These are phyloP conservation scores for Apis florea DNA, from an alignment of 1,140 invertebrate species.

Conservation along the genomic window DNA sequence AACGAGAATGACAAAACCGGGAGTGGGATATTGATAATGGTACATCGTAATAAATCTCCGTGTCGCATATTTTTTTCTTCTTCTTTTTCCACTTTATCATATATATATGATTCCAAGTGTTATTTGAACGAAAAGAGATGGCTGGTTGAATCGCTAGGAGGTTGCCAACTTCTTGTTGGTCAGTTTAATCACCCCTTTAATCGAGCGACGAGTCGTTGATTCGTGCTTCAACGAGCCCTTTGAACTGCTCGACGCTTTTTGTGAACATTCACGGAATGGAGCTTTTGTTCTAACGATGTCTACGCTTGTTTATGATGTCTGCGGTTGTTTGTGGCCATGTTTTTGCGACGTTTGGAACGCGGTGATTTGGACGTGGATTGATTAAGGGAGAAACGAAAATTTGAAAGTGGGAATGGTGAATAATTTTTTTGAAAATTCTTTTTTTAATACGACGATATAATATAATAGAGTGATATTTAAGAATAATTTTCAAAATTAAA, in stretches of 20 bases:
- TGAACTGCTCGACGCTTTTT: neutral
- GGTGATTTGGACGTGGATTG: too few relatives aligned
- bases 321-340: neutral
- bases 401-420: too few relatives aligned
- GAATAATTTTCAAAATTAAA: too few relatives aligned
- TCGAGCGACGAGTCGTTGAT: neutral
- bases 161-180: neutral
- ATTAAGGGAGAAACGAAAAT: too few relatives aligned
- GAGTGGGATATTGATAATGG: neutral
- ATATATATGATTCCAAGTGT: too few relatives aligned
- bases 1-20: conserved; percentile 4
- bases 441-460: too few relatives aligned
- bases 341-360: neutral
- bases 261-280: neutral
- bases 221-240: conserved; percentile 1
- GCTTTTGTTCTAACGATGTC: neutral
- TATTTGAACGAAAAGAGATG: neutral
- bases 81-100: too few relatives aligned
- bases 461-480: too few relatives aligned
- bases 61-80: too few relatives aligned
- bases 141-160: neutral
- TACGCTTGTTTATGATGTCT: too few relatives aligned
- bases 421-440: too few relatives aligned
- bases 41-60: conserved; percentile 30
- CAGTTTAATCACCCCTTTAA: conserved; percentile 13